A percentile compares a stretch with the other conserved stretches of the same genome.
phyloP scores from a whole-genome alignment of 2,888 invertebrate species.

The Harpagoxenus sublaevis region DNA sequence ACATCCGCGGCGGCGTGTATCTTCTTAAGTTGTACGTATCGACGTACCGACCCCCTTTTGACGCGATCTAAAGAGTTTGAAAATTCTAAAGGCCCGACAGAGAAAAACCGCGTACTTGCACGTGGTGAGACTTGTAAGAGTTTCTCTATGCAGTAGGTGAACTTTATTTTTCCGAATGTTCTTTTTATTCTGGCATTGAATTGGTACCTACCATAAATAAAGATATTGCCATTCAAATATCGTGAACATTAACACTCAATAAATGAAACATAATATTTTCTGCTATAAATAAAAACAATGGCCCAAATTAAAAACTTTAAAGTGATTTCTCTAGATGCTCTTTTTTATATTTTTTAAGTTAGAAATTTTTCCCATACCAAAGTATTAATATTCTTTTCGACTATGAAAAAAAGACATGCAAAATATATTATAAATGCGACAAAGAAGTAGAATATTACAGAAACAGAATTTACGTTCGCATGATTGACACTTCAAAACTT shows the following conservation, averaged over 20 bases:
- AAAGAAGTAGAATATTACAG: slow-evolving; percentile 17
- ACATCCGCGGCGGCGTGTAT: slow-evolving; percentile 58
- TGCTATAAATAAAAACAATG: not conserved
- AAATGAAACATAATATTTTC: not conserved
- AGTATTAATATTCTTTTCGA: not conserved
- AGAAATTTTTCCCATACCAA: not conserved
- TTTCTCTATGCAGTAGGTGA: not conserved
- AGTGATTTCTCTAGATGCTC: not conserved
- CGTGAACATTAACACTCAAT: not conserved
- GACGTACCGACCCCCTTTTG: slow-evolving; percentile 49
- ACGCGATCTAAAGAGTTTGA: slow-evolving; percentile 26
- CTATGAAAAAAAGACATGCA: not conserved
- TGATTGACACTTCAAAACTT: slow-evolving; percentile 33
- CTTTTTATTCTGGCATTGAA: not conserved
- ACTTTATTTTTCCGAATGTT: not conserved
- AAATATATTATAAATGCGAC: not conserved
- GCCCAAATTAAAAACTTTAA: not conserved
- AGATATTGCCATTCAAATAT: not conserved
- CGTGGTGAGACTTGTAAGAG: not conserved
- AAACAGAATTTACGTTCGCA: slow-evolving; percentile 32
- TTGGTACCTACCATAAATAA: not conserved
- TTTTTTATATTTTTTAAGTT: not conserved
- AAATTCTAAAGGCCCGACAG: slow-evolving; percentile 55
- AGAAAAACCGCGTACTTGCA: slow-evolving; percentile 1
- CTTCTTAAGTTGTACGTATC: slow-evolving; percentile 69